Evolutionary conservation across 2,113 vertebrate genomes (phyloP), one percentile per base, ranked within the genome.

Genomic region (Thalassoma bifasciatum): DNA sequence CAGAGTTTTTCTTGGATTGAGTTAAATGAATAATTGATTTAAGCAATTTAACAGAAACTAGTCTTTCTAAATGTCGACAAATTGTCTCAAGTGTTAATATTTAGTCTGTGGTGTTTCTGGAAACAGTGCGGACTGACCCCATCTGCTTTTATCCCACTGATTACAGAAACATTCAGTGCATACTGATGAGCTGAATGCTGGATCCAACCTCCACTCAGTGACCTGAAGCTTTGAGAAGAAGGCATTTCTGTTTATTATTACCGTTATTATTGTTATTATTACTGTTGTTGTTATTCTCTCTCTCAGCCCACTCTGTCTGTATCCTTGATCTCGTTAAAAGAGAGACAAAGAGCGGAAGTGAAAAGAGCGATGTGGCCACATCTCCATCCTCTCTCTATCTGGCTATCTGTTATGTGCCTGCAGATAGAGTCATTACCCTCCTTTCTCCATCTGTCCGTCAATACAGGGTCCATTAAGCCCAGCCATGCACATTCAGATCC

Each of bases 341-440:
- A 63, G 44, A 75, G 46, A 83, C 67, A 86, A 59, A 46, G 53
- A 87, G 70, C 78, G 44, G 70, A 81, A 83, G 73, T 54, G 72
- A 79, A 84, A 85, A 85, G 82, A 84, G 76, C 57, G 12, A 75
- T 54, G 19, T 65, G 68, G 79, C 67, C 85, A 77, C 85, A 83
- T 86, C 83, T 87, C 83, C 85, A 88, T 85, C 78, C 60, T 30
- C 76, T 78, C 37, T 21, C 38, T 44, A 46, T 46, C 44, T 49
- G 6, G 64, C 68, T 79, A 64, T 90, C 81, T 84, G 83, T 79
- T 85, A 82, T 84, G 84, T 10, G 70, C 70, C 70, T 22, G 57
- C 82, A 81, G 85, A 92, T 90, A 81, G 83, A 89, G 77, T 89
- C 89, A 90, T 91, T 92, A 91, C 81, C 83, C 72, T 87, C 66